A percentile compares a stretch with the other conserved stretches of the same genome.
Conservation (phyloP, 1,140 invertebrate genomes). For the Marisa cornuarietis region DNA sequence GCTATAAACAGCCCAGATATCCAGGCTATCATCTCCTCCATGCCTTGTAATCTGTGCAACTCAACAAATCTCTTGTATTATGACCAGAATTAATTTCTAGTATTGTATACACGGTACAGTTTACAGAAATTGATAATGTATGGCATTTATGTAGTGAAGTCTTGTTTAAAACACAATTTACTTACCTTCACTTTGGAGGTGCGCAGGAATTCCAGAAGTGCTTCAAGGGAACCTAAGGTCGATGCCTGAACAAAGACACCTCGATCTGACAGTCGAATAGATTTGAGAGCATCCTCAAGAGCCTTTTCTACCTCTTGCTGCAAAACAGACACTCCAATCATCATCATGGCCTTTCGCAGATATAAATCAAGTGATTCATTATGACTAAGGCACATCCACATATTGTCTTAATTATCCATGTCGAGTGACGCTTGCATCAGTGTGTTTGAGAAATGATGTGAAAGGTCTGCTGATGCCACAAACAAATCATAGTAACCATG, state of each 20-base stretch:
- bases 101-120: no score
- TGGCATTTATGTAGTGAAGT: neutral
- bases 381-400: no score
- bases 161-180: slow-evolving; percentile 17
- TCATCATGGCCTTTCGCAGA: no score
- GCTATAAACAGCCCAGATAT: neutral
- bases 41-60: neutral
- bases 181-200: slow-evolving; percentile 91
- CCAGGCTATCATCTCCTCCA: neutral
- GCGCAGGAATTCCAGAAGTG: slow-evolving; percentile 93
- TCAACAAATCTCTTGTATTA: no score
- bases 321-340: slow-evolving; percentile 23
- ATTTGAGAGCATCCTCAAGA: slow-evolving; percentile 86
- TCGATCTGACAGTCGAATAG: slow-evolving; percentile 88
- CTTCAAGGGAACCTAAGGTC: slow-evolving; percentile 97
- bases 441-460: no score
- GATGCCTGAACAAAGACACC: slow-evolving; percentile 99
- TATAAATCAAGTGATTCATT: no score
- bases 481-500: no score
- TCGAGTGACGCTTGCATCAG: no score
- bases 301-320: slow-evolving; percentile 65
- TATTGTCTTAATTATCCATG: no score
- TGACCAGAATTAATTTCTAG: no score
- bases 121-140: no score
- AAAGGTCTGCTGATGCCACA: no score